Percentiles rank a stretch among this genome's conserved stretches.
Conservation (phyloP, 2,113 vertebrate genomes). For the Turdus rufiventris region DNA sequence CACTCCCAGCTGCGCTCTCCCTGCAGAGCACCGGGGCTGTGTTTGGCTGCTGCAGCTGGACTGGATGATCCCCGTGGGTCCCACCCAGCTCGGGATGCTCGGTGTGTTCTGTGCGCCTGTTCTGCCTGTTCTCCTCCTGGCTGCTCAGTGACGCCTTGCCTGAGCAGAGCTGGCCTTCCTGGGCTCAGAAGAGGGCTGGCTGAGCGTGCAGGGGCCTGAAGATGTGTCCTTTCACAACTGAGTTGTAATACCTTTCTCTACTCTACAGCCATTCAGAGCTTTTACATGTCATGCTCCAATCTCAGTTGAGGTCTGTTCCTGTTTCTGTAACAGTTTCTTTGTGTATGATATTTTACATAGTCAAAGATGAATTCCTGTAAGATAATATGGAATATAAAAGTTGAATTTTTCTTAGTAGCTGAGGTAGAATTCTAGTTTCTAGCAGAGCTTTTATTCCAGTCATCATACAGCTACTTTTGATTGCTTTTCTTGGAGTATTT, state of each 20-base stretch:
- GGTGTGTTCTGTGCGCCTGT: accelerated
- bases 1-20: accelerated
- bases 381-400: not conserved
- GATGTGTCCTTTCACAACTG: accelerated
- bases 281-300: not conserved
- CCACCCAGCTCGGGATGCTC: not conserved
- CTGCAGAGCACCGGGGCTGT: not conserved
- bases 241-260: not conserved
- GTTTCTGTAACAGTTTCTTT: not conserved
- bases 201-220: not conserved
- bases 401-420: not conserved
- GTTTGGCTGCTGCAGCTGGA: not conserved
- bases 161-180: not conserved
- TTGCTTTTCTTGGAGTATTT: not conserved
- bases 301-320: not conserved
- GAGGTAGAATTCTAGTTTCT: not conserved
- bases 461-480: not conserved
- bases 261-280: not conserved
- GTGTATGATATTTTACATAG: not conserved
- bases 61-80: not conserved
- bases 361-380: not conserved
- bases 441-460: not conserved
- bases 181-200: not conserved
- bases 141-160: not conserved
- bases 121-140: not conserved